Conservation (phyloP, 2,113 vertebrate genomes). For the Cinclus cinclus region DNA sequence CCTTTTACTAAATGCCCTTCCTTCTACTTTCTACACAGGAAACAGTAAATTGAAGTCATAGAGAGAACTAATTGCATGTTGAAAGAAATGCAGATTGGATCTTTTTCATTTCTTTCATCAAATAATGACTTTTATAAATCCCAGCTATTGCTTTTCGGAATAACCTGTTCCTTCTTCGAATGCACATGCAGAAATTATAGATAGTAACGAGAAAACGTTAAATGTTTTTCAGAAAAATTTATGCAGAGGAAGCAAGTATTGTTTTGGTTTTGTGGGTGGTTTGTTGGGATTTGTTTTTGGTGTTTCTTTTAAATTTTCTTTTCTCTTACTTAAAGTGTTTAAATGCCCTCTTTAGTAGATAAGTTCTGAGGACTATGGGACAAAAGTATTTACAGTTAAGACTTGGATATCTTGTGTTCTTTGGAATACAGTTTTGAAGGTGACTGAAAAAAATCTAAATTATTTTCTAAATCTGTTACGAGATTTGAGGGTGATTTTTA, state of each 20-base stretch:
- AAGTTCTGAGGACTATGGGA: not conserved
- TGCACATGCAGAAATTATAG: rapidly evolving
- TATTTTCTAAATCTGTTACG: not conserved
- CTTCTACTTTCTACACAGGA: not conserved
- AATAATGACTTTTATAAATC: not conserved
- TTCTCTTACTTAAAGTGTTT: not conserved
- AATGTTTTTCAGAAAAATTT: not conserved
- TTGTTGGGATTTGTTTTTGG: not conserved
- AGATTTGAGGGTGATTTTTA: not conserved
- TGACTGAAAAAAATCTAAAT: not conserved
- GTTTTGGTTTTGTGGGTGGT: not conserved
- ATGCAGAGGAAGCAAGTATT: not conserved
- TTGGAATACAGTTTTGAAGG: not conserved
- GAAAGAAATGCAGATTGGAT: not conserved
- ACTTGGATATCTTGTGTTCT: not conserved
- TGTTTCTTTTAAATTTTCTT: not conserved
- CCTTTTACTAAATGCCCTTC: not conserved
- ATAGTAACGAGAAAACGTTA: not conserved
- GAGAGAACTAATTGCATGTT: not conserved
- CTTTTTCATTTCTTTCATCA: not conserved
- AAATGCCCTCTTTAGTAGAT: not conserved
- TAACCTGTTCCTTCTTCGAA: not conserved
- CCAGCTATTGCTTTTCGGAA: not conserved
- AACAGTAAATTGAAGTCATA: not conserved
- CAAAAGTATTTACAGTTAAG: not conserved